A percentile compares a stretch with the other conserved stretches of the same genome.
Conservation (phyloP, 2,113 vertebrate genomes). For the Sorex fumeus region DNA sequence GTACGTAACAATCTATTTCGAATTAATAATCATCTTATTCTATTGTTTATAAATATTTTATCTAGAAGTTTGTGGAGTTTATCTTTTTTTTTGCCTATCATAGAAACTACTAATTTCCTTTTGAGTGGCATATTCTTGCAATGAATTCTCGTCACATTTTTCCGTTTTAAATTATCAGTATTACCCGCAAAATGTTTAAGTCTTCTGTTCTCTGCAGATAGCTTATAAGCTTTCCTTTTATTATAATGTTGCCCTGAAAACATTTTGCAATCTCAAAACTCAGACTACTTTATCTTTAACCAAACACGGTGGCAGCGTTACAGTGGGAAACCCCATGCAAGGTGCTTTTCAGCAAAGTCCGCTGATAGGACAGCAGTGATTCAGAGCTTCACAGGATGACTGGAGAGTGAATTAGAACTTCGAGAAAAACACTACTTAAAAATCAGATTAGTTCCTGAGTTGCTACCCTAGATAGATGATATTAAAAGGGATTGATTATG, state of each 20-base stretch:
- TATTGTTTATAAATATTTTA: slow-evolving; percentile 19
- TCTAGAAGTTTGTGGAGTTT: not conserved
- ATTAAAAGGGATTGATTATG: not conserved
- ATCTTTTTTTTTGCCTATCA: not conserved
- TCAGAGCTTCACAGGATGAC: not conserved
- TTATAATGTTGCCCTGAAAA: not conserved
- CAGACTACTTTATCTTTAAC: not conserved
- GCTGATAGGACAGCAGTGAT: not conserved
- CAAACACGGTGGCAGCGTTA: not conserved
- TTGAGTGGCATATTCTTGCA: not conserved
- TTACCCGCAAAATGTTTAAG: not conserved
- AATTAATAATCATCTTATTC: not conserved
- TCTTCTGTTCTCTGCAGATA: not conserved
- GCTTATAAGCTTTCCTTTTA: not conserved
- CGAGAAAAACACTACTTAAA: not conserved
- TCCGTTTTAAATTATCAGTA: slow-evolving; percentile 1
- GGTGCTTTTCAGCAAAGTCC: not conserved
- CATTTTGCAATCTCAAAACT: not conserved
- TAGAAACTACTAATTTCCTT: not conserved
- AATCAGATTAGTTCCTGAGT: not conserved
- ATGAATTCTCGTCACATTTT: not conserved
- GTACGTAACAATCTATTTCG: too few species aligned
- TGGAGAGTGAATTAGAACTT: not conserved
- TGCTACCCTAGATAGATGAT: not conserved
- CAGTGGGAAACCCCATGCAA: not conserved